phyloP scores from a whole-genome alignment of 2,888 invertebrate genomes.

The Hermaeophaga mercurialis region DNA sequence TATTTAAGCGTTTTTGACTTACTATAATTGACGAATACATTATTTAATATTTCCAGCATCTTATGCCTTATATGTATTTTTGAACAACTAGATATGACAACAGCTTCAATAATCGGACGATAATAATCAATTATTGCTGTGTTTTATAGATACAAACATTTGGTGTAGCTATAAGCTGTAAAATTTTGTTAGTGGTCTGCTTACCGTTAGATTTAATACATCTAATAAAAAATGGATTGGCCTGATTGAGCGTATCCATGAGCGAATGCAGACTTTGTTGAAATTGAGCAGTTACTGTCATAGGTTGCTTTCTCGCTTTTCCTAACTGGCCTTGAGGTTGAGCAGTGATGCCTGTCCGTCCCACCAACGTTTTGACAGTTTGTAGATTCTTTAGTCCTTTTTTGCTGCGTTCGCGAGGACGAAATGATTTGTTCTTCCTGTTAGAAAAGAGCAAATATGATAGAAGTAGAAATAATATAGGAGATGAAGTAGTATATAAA shows the following conservation, averaged over 20 bases:
- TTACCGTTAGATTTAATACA: conserved; percentile 94
- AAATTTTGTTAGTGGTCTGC: not conserved
- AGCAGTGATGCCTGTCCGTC: conserved; percentile 68
- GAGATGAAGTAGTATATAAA: too few relatives aligned
- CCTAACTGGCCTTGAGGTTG: conserved; percentile 60
- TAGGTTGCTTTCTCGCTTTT: conserved; percentile 81
- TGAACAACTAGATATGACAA: too few relatives aligned
- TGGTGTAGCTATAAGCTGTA: too few relatives aligned
- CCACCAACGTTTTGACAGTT: conserved; percentile 89
- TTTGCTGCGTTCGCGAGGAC: conserved; percentile 83
- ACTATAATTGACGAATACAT: too few relatives aligned
- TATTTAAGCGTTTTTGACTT: too few relatives aligned
- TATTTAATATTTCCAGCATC: too few relatives aligned
- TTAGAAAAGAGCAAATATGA: too few relatives aligned
- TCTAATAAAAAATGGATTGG: conserved; percentile 83
- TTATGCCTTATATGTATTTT: too few relatives aligned
- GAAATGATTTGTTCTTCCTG: conserved; percentile 92
- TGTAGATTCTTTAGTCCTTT: conserved; percentile 89
- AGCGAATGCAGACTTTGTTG: conserved; percentile 89
- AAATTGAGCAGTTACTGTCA: conserved; percentile 94
- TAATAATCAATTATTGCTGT: too few relatives aligned
- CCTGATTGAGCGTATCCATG: conserved; percentile 92
- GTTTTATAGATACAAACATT: too few relatives aligned
- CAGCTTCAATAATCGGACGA: too few relatives aligned
- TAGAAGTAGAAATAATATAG: not conserved